phyloP scores from a whole-genome alignment of 2,888 invertebrate species.

The Caenorhabditis sinica region DNA sequence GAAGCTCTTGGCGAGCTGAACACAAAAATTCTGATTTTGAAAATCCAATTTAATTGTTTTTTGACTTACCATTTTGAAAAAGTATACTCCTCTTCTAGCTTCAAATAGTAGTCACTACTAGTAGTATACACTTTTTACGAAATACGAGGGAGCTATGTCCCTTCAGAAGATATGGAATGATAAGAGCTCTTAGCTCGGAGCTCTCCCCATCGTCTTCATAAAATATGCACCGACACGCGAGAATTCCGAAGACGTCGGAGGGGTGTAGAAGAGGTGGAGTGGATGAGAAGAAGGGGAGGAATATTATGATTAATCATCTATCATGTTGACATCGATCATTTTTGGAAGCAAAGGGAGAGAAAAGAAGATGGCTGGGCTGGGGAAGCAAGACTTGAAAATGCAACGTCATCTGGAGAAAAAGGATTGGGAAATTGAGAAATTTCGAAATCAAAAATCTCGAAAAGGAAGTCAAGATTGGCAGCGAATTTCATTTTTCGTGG shows the following conservation, averaged over 20 bases:
- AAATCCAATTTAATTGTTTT: no score
- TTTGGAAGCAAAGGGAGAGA: neutral
- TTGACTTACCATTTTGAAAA: no score
- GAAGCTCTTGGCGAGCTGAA: no score
- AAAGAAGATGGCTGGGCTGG: neutral
- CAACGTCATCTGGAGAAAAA: no score
- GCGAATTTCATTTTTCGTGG: no score
- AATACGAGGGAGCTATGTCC: neutral
- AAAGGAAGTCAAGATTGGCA: no score
- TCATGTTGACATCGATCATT: constrained; percentile 48
- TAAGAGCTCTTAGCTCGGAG: constrained; percentile 1
- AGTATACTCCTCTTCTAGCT: no score
- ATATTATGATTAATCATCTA: constrained; percentile 42
- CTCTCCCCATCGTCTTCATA: neutral
- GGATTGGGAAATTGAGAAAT: no score
- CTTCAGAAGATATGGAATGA: neutral
- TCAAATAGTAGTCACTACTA: no score
- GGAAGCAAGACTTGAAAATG: no score
- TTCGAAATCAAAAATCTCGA: no score
- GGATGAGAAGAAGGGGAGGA: constrained; percentile 5
- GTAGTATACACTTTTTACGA: neutral
- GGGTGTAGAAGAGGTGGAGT: neutral
- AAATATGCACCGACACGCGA: constrained; percentile 56
- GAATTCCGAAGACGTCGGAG: constrained; percentile 26
- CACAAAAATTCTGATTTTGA: no score